Evolutionary conservation across 1,140 invertebrate genomes (phyloP).

Genomic region (Drosophila biarmipes): DNA sequence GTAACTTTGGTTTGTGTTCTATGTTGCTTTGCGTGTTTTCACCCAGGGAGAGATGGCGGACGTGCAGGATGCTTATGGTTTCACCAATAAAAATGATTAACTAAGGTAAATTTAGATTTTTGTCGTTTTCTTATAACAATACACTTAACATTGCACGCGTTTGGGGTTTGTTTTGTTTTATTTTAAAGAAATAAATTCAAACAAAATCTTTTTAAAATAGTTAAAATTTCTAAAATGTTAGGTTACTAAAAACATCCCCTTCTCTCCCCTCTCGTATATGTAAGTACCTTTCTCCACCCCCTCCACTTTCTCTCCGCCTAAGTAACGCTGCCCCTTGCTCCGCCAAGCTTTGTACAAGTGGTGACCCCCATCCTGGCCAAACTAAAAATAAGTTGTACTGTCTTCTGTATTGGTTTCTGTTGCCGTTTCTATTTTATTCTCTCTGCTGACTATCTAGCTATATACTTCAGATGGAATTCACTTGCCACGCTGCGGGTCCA

Average conservation of each 20-base stretch:
- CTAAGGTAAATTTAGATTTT: no score
- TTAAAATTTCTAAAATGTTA: not conserved
- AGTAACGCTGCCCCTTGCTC: slow-evolving; percentile 57
- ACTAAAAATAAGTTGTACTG: slow-evolving; percentile 76
- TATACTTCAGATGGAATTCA: slow-evolving; percentile 65
- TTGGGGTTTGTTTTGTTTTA: no score
- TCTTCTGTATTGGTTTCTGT: slow-evolving; percentile 42
- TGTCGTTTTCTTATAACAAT: no score
- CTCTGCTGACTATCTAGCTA: slow-evolving; percentile 21
- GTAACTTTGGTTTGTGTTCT: slow-evolving; percentile 57
- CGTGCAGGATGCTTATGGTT: not conserved
- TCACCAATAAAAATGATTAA: no score
- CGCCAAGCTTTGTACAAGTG: slow-evolving; percentile 56
- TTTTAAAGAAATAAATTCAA: no score
- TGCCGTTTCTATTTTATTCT: not conserved
- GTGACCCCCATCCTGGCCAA: slow-evolving; percentile 22
- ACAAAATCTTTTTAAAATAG: no score
- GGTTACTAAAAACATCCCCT: not conserved
- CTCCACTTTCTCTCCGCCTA: slow-evolving; percentile 18
- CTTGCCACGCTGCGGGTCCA: slow-evolving; percentile 62
- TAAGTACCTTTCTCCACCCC: slow-evolving; percentile 20
- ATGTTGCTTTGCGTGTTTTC: slow-evolving; percentile 25
- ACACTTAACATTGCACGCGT: no score
- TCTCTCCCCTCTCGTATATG: not conserved
- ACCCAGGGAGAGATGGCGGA: not conserved